A percentile compares a stretch with the other conserved stretches of the same genome.
Evolutionary conservation across 2,797 vertebrate genomes (phyloP).

Genomic region (Poecilia wingei): DNA sequence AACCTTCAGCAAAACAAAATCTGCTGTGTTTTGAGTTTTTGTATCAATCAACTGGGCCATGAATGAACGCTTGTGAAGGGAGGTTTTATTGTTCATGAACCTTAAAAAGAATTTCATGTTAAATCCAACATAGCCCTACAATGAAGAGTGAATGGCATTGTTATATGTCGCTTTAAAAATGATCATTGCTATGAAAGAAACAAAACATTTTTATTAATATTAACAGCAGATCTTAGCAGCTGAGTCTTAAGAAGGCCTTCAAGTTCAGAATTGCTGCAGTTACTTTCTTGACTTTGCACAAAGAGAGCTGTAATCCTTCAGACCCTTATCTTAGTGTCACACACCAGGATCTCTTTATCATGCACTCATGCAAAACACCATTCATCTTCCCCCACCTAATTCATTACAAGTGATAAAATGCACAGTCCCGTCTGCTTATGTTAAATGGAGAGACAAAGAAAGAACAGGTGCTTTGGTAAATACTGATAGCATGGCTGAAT

Average conservation of each 20-base stretch:
- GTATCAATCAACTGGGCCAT: slow-evolving; percentile 4
- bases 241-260: slow-evolving; percentile 32
- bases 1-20: slow-evolving; percentile 20
- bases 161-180: slow-evolving; percentile 35
- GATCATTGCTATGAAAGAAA: slow-evolving; percentile 34
- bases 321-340: slow-evolving; percentile 80
- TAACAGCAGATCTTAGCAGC: slow-evolving; percentile 36
- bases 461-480: slow-evolving; percentile 80
- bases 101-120: slow-evolving; percentile 15
- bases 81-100: slow-evolving; percentile 24
- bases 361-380: slow-evolving; percentile 85
- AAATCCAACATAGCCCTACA: slow-evolving; percentile 28
- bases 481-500: slow-evolving; percentile 79
- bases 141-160: slow-evolving; percentile 12
- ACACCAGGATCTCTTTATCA: slow-evolving; percentile 80
- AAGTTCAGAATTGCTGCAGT: slow-evolving; percentile 66
- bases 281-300: slow-evolving; percentile 80
- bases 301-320: slow-evolving; percentile 78
- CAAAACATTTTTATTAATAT: slow-evolving; percentile 17
- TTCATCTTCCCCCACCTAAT: slow-evolving; percentile 80
- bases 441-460: slow-evolving; percentile 63
- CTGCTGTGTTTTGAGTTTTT: slow-evolving; percentile 22
- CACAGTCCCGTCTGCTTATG: slow-evolving; percentile 65
- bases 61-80: background rate
- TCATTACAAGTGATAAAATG: slow-evolving; percentile 80